A percentile compares a stretch with the other conserved stretches of the same genome.
Conservation (phyloP, 2,888 invertebrate genomes). For the Coelinius sp. region DNA sequence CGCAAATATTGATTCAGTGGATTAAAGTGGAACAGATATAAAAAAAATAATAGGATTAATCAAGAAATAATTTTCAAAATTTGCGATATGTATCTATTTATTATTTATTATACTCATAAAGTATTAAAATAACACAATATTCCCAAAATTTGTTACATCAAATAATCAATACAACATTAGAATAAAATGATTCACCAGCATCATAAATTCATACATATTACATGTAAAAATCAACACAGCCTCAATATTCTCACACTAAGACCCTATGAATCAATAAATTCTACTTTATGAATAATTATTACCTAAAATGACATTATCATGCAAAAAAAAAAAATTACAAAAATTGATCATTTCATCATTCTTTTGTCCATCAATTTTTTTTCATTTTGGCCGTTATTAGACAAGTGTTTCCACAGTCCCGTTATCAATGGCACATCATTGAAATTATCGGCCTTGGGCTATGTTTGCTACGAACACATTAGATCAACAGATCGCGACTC, state of each 20-base stretch:
- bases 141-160: neutral
- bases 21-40: neutral
- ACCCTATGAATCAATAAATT: neutral
- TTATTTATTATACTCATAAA: neutral
- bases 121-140: neutral
- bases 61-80: neutral
- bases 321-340: neutral
- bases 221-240: neutral
- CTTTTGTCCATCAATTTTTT: no score
- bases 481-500: conserved; percentile 62
- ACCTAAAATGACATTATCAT: neutral
- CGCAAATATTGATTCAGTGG: neutral
- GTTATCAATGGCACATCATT: conserved; percentile 66
- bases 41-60: neutral
- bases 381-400: conserved; percentile 47
- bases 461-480: conserved; percentile 65
- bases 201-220: neutral
- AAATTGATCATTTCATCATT: no score
- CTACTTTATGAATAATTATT: neutral
- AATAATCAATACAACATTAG: neutral
- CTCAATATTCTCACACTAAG: conserved; percentile 13
- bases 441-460: conserved; percentile 63
- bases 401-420: conserved; percentile 64
- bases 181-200: neutral
- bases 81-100: neutral